Percentiles rank a stretch among this genome's conserved stretches.
phyloP scores from a whole-genome alignment of 2,888 invertebrate genomes.

The Apodemia zela region DNA sequence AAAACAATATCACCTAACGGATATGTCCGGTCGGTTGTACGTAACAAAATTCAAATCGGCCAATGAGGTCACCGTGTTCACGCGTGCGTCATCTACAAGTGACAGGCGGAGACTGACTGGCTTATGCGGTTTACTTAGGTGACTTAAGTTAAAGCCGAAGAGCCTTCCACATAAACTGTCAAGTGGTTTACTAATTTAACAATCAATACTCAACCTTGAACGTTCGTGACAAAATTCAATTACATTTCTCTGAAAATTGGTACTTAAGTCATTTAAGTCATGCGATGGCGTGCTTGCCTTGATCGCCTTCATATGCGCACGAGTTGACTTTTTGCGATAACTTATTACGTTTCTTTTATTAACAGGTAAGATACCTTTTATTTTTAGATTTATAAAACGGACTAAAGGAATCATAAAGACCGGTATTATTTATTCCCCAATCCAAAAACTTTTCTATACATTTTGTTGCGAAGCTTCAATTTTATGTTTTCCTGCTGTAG shows the following conservation, averaged over 20 bases:
- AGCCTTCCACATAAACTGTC: slow-evolving; percentile 69
- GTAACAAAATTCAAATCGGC: slow-evolving; percentile 55
- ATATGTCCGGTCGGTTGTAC: slow-evolving; percentile 61
- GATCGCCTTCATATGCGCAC: slow-evolving; percentile 72
- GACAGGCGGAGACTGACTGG: slow-evolving; percentile 56
- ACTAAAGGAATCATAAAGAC: neutral
- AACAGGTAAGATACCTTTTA: slow-evolving; percentile 10
- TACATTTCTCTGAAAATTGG: slow-evolving; percentile 25
- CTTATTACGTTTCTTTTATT: slow-evolving; percentile 52
- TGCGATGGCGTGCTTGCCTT: slow-evolving; percentile 45
- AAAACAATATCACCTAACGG: slow-evolving; percentile 62
- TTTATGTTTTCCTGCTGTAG: neutral
- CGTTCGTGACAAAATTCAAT: slow-evolving; percentile 18
- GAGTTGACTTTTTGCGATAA: slow-evolving; percentile 66
- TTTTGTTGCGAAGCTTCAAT: neutral
- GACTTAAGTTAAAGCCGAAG: slow-evolving; percentile 50
- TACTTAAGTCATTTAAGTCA: slow-evolving; percentile 39
- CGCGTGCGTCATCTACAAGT: slow-evolving; percentile 57
- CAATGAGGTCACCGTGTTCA: slow-evolving; percentile 47
- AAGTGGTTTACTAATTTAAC: slow-evolving; percentile 40
- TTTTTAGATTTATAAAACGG: slow-evolving; percentile 4
- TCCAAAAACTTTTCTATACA: neutral
- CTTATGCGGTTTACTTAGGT: slow-evolving; percentile 67
- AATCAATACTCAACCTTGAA: slow-evolving; percentile 35
- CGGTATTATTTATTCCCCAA: neutral